These are phyloP conservation scores for Clepsis dumicolana DNA, from an alignment of 2,888 invertebrate genomes.

Conservation along the genomic window DNA sequence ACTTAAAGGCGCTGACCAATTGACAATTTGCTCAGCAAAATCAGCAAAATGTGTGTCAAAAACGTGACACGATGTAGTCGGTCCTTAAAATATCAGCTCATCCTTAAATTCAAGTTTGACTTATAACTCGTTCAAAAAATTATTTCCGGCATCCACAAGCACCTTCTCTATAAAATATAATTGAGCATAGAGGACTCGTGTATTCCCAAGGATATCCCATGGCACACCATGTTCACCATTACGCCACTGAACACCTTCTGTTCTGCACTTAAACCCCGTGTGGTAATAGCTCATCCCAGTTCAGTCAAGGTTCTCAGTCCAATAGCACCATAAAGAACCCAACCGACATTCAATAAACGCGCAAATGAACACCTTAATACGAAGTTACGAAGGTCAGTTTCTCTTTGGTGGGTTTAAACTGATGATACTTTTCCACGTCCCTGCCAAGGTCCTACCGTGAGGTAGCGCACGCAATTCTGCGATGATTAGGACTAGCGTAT, in stretches of 20 bases:
- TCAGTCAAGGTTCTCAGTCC: slow-evolving; percentile 81
- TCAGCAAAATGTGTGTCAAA: too few relatives aligned
- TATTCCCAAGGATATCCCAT: slow-evolving; percentile 20
- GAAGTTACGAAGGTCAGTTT: slow-evolving; percentile 43
- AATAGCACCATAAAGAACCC: slow-evolving; percentile 53
- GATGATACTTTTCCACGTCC: slow-evolving; percentile 77
- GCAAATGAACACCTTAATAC: slow-evolving; percentile 46
- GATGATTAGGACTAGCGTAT: slow-evolving; percentile 57
- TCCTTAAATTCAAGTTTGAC: too few relatives aligned
- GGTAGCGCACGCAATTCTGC: slow-evolving; percentile 71
- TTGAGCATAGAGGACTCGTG: not conserved
- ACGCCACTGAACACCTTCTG: slow-evolving; percentile 73
- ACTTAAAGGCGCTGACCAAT: too few relatives aligned
- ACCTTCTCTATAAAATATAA: not conserved
- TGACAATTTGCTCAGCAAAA: too few relatives aligned
- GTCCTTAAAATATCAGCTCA: too few relatives aligned
- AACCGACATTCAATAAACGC: slow-evolving; percentile 45
- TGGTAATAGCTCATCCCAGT: slow-evolving; percentile 81
- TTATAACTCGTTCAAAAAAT: not conserved
- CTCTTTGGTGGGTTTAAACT: slow-evolving; percentile 50
- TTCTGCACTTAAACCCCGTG: slow-evolving; percentile 79
- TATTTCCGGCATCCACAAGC: not conserved
- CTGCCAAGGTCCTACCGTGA: slow-evolving; percentile 73
- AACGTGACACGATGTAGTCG: too few relatives aligned
- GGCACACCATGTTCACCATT: slow-evolving; percentile 52